Base-by-base conservation (phyloP, 1,140 invertebrate genomes). In the Potamilus streckersoni region DNA sequence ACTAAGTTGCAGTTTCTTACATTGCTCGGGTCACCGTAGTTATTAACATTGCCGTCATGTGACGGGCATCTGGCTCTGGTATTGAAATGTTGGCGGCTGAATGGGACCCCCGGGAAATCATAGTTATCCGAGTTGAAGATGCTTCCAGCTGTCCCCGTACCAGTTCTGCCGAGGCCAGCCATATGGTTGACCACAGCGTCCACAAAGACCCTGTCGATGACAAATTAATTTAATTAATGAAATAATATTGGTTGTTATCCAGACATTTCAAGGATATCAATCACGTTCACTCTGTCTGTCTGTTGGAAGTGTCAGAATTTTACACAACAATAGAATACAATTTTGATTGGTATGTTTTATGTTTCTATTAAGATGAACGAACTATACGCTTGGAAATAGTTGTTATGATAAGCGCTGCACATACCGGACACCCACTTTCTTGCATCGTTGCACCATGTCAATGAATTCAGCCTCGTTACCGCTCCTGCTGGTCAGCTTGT, bases 131-230 rank as follows among this genome's bases (percentile, higher is more conserved):
- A 84, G 71, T 90, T 90, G 58, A 79, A 82, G 8, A 67, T 81
- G 31, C 70, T 80, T 16, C 90, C 89, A 17, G 76, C 83, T 14
- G 85, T 85, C 16, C 86, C 79, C 8, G 76, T 69, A 31, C 90
- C 85, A 16, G 74, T 72, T 64, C 68, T 79, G 17, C 82, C 87
- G 13, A 66, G 56, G 27, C 92, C 94, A 14, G 93, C 93, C 96
- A 97, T 97, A 87, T 97, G 96, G 84, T 97, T 97, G 31, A 96
- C 88, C 3, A 97, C 92, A 0, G 93, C 92, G 88, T 97, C 96
- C 0, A 95, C 94, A n/a, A 96, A 96, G 78, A 97, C 95, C 81
- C 94, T 94, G 58, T 12, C 73, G 76, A 60, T 55, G 59, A 71
- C 14, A 65, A n/a, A n/a, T 64, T 14, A 58, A 65, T 19, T 16